A percentile compares a stretch with the other conserved stretches of the same genome.
Evolutionary conservation across 2,797 vertebrate genomes (phyloP).

Genomic region (Danio choprae): DNA sequence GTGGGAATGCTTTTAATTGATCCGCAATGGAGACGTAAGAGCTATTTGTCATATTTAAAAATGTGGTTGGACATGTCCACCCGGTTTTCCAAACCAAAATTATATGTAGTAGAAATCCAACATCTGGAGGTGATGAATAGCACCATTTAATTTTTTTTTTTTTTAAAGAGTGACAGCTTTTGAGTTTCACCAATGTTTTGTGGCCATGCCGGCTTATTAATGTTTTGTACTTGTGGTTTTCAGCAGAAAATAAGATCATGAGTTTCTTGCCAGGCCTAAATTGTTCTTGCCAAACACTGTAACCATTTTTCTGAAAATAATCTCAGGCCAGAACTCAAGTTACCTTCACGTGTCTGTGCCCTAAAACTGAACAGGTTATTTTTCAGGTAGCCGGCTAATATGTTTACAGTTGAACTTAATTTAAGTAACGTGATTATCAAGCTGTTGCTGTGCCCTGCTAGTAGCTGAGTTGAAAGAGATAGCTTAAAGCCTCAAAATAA

Average conservation of each 20-base stretch:
- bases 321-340: slow-evolving; percentile 19
- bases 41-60: slow-evolving; percentile 36
- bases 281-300: slow-evolving; percentile 9
- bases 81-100: slow-evolving; percentile 42
- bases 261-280: background rate
- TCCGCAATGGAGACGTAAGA: slow-evolving; percentile 21
- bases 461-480: background rate
- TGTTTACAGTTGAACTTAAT: slow-evolving; percentile 3
- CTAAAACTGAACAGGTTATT: slow-evolving; percentile 10
- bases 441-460: background rate
- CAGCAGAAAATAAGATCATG: background rate
- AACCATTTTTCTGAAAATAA: slow-evolving; percentile 26
- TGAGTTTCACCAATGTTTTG: slow-evolving; percentile 38
- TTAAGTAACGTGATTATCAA: slow-evolving; percentile 15
- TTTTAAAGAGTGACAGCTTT: slow-evolving; percentile 15
- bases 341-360: slow-evolving; percentile 17
- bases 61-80: slow-evolving; percentile 38
- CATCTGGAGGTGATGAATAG: slow-evolving; percentile 49
- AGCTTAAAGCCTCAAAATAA: background rate
- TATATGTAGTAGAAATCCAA: slow-evolving; percentile 45
- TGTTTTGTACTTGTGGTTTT: slow-evolving; percentile 42
- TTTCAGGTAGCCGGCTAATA: slow-evolving; percentile 5
- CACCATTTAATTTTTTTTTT: slow-evolving; percentile 34
- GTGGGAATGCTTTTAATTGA: slow-evolving; percentile 34
- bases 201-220: slow-evolving; percentile 14